Conservation (phyloP, 2,888 invertebrate genomes). For the Falcaria lacertinaria region DNA sequence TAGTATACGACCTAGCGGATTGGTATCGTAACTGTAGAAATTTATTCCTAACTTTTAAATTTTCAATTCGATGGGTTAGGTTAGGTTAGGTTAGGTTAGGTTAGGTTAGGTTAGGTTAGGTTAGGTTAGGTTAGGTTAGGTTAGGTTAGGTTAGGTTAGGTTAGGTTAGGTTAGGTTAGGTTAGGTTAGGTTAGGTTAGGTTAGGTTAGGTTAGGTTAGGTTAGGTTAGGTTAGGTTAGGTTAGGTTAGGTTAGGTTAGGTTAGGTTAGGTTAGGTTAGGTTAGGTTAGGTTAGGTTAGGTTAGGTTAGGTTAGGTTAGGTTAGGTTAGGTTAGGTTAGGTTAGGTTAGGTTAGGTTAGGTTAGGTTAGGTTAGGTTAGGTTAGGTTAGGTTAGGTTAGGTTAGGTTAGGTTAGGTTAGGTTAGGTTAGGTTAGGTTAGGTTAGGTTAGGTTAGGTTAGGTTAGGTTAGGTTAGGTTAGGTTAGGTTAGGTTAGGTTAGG, state of each 20-base stretch:
- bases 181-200: slow-evolving; percentile 9
- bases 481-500: slow-evolving; percentile 13
- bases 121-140: slow-evolving; percentile 6
- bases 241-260: slow-evolving; percentile 8
- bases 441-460: slow-evolving; percentile 1
- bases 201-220: slow-evolving; percentile 6
- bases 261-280: slow-evolving; percentile 5
- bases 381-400: slow-evolving; percentile 11
- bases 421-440: not conserved
- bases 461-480: slow-evolving; percentile 10
- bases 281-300: slow-evolving; percentile 8
- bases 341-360: slow-evolving; percentile 6
- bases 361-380: slow-evolving; percentile 6
- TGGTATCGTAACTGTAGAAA: too few relatives aligned
- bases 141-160: not conserved
- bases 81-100: slow-evolving; percentile 12
- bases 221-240: slow-evolving; percentile 6
- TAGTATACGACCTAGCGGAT: too few relatives aligned
- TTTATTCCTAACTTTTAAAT: too few relatives aligned
- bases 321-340: slow-evolving; percentile 4
- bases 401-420: not conserved
- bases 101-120: slow-evolving; percentile 3
- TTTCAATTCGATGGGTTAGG: slow-evolving; percentile 7
- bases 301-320: not conserved
- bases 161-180: slow-evolving; percentile 9